phyloP scores from a whole-genome alignment of 2,113 vertebrate genomes.

The Shinisaurus crocodilurus region DNA sequence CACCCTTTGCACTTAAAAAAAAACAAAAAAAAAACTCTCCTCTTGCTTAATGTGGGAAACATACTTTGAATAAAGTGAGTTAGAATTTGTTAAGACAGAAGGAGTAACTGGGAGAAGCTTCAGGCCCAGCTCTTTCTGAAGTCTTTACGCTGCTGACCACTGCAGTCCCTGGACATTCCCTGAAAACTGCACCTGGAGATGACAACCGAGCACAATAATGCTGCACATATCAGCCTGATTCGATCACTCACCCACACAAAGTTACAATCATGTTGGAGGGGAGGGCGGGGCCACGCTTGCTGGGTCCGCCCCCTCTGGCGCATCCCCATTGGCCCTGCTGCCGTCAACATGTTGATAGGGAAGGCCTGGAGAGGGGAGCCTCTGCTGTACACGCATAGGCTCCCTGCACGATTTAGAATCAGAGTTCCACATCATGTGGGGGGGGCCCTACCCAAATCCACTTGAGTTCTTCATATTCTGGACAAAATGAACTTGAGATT shows the following conservation, averaged over 20 bases:
- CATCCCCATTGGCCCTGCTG: not conserved
- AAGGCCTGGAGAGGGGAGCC: not conserved
- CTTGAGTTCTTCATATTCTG: too few species aligned
- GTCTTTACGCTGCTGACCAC: not conserved
- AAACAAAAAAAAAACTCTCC: not conserved
- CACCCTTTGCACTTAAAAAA: not conserved
- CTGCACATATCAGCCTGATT: not conserved
- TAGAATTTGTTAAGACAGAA: not conserved
- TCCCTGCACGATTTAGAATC: not conserved
- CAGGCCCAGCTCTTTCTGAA: not conserved
- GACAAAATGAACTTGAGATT: too few species aligned
- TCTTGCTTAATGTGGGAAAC: not conserved
- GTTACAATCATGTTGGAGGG: too few species aligned
- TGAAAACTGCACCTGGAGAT: not conserved
- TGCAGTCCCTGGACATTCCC: not conserved
- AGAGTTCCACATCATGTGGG: too few species aligned
- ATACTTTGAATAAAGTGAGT: not conserved
- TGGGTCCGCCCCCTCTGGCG: too few species aligned
- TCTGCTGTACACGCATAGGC: not conserved
- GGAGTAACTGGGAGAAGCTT: too few species aligned
- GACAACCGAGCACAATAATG: slow-evolving; percentile 6
- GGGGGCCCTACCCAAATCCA: too few species aligned
- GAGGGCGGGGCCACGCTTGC: not conserved
- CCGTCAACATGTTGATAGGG: not conserved
- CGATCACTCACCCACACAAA: not conserved